Base-by-base conservation (phyloP, 2,113 vertebrate species). In the Pristiophorus japonicus region DNA sequence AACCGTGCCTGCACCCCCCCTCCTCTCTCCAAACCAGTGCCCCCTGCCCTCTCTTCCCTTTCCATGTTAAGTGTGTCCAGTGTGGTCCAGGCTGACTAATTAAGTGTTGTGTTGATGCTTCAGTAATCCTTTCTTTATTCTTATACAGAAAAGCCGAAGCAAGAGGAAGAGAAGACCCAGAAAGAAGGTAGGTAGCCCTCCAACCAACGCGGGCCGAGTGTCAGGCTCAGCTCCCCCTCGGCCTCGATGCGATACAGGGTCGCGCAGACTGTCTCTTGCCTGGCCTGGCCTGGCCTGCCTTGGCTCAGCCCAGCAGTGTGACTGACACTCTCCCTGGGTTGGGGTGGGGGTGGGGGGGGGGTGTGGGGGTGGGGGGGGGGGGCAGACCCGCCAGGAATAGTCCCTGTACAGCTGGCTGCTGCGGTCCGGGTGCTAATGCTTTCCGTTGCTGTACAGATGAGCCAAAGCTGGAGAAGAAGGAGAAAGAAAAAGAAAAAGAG, bases 401-500 rank as follows among this genome's bases (percentile, higher is more conserved):
- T 75, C 10, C 30, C 34, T 34, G 24, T 59, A 11, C 20, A 63
- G 16, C 59, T 34, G 7, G 62, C 7, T 22, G 62, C 38, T n/a
- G 34, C 3, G 5, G 45, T n/a, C 5, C 7, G 4, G 84, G 75
- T 27, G 55, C 94, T 84, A 38, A 70, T 38, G 8, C 3, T 55
- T 12, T 27, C 30, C 81, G 18, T 34, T 45, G n/a, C 67, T 45
- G 55, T 45, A 1, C 84, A 95, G 95, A 91, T 38, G 95, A 95
- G 0, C 87, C 96, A 55, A 97, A 97, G 95, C 96, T 95, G 16
- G 97, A 66, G 42, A 94, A 45, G 10, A 96, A 96, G 14, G 66
- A 95, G 0, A 96, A 97, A 10, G 97, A 97, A 3, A 97, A 97
- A 8, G 97, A 97, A 12, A 97, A 97, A 34, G 97, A 97, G 93